These are phyloP conservation scores for Rotaria sp. DNA, from an alignment of 2,888 invertebrate genomes.

Conservation along the genomic window DNA sequence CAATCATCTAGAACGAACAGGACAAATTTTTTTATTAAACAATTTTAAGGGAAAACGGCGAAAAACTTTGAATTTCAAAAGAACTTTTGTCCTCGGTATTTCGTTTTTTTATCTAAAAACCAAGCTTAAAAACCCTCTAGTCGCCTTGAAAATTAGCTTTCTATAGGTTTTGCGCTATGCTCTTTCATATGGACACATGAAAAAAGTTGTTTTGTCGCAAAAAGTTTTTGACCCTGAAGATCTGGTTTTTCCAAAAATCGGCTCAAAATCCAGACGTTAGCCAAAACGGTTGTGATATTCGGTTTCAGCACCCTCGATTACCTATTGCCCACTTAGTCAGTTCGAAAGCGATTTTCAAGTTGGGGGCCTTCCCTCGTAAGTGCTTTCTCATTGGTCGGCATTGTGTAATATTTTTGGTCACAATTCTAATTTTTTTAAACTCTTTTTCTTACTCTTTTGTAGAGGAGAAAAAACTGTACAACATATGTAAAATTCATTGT, in stretches of 20 bases:
- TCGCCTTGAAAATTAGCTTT: not conserved
- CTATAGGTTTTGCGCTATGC: not conserved
- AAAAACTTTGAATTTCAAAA: not conserved
- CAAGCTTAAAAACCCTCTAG: not conserved
- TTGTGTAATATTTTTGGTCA: too few species aligned
- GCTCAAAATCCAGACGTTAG: not conserved
- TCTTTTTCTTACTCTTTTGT: too few species aligned
- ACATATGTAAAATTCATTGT: too few species aligned
- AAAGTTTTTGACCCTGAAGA: not conserved
- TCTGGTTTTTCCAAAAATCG: not conserved
- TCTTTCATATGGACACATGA: not conserved
- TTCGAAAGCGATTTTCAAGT: not conserved
- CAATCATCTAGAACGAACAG: not conserved
- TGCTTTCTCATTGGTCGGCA: too few species aligned
- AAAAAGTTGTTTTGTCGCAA: not conserved
- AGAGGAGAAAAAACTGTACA: too few species aligned
- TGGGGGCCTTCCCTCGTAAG: not conserved
- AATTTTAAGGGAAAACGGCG: not conserved
- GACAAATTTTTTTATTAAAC: not conserved
- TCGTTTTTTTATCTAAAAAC: not conserved
- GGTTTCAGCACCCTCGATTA: not conserved
- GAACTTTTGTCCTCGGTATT: not conserved
- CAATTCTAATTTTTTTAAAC: too few species aligned
- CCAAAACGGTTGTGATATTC: not conserved
- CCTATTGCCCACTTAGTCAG: not conserved